A percentile compares a stretch with the other conserved stretches of the same genome.
Evolutionary conservation across 2,888 invertebrate genomes (phyloP).

Genomic region (Electrophaes corylata): DNA sequence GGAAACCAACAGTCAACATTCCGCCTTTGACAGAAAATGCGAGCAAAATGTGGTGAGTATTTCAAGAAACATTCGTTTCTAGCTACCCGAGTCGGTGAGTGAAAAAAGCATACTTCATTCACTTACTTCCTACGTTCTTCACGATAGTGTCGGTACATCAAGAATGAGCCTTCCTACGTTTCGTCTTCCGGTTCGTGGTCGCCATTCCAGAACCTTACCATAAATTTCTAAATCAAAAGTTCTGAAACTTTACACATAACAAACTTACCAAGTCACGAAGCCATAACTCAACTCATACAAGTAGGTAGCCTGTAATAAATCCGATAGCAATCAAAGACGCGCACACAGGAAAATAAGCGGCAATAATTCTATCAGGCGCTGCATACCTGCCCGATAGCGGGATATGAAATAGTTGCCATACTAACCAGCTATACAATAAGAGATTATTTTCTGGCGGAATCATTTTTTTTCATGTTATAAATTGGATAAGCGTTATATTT

Average conservation of each 20-base stretch:
- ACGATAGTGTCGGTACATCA: too few relatives aligned
- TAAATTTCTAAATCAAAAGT: not conserved
- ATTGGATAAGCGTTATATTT: too few relatives aligned
- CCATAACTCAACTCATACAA: slow-evolving; percentile 25
- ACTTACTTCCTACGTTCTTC: too few relatives aligned
- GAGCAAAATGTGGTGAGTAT: too few relatives aligned
- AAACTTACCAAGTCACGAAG: slow-evolving; percentile 16
- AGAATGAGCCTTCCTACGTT: too few relatives aligned
- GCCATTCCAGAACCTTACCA: not conserved
- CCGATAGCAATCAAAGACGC: slow-evolving; percentile 26
- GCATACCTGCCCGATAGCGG: slow-evolving; percentile 13
- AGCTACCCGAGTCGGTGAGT: too few relatives aligned
- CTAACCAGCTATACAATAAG: not conserved
- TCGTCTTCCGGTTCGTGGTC: not conserved
- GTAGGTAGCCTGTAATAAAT: slow-evolving; percentile 18
- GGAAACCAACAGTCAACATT: too few relatives aligned
- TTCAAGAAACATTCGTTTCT: too few relatives aligned
- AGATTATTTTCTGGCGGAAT: not conserved
- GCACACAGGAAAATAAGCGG: slow-evolving; percentile 24
- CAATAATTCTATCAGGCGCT: slow-evolving; percentile 32
- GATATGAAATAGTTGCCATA: slow-evolving; percentile 22
- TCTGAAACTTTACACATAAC: slow-evolving; percentile 21
- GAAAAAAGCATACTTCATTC: too few relatives aligned
- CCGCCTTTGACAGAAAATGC: too few relatives aligned
- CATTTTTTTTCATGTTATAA: too few relatives aligned